Conservation (phyloP, 2,113 vertebrate genomes). For the Oophaga pumilio region DNA sequence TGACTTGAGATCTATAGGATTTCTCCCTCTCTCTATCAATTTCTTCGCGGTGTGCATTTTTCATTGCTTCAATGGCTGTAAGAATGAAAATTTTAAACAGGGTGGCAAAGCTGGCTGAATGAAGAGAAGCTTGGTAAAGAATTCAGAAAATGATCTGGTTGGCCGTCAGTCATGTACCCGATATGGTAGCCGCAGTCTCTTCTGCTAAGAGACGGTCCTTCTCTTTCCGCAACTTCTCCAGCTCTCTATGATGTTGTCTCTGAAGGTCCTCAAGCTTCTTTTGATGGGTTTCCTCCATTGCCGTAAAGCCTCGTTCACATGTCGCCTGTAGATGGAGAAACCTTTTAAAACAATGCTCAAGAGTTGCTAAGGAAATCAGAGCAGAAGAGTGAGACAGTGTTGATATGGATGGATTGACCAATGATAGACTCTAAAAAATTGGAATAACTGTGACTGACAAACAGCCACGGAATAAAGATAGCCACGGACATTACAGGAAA, state of each 20-base stretch:
- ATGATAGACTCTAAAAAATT: neutral
- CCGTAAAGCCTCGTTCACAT: conserved; percentile 93
- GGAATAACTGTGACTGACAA: neutral
- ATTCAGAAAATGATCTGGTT: neutral
- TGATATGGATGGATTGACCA: neutral
- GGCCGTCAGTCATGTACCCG: conserved; percentile 73
- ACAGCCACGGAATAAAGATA: neutral
- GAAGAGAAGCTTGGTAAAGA: neutral
- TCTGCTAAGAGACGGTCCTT: conserved; percentile 92
- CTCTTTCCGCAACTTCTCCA: conserved; percentile 91
- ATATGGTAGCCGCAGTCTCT: conserved; percentile 94
- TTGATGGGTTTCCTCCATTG: conserved; percentile 97
- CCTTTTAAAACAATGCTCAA: neutral
- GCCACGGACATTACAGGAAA: neutral
- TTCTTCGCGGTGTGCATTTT: conserved; percentile 95
- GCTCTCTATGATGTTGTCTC: conserved; percentile 93
- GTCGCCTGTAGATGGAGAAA: conserved; percentile 79
- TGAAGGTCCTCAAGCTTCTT: conserved; percentile 94
- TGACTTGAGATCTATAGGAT: conserved; percentile 88
- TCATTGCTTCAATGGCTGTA: conserved; percentile 97
- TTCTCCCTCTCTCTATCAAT: conserved; percentile 87
- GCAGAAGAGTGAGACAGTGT: neutral
- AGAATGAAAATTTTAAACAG: neutral
- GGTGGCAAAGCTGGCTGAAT: neutral
- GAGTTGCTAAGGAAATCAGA: neutral